Evolutionary conservation across 2,113 vertebrate species (phyloP), one percentile per base, ranked within the genome.

Genomic region (Anoplopoma fimbria): DNA sequence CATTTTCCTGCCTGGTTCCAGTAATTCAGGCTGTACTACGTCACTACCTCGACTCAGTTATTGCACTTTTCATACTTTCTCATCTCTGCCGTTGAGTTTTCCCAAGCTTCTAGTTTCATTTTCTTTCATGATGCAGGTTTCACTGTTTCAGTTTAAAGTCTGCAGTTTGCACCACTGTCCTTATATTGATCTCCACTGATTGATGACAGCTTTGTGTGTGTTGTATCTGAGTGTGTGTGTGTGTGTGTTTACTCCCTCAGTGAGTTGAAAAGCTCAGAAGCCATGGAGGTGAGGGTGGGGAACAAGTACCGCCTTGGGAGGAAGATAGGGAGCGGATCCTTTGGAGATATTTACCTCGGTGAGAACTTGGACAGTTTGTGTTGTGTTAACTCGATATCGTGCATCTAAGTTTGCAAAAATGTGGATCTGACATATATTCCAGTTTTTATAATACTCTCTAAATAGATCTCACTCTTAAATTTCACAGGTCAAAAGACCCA

Each of bases 341-440:
- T 99, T 63, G 98, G 98, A 83, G 98, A 99, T 83, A 99, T 99
- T 93, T 99, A 99, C 91, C 94, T 99, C 49, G 98, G 98, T 99
- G 87, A 92, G 91, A 31, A 31, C 71, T 38, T 61, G 12, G 15
- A 25, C 8, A 25, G 13, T 68, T n/a, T 19, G 2, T 36, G 6
- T 38, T 9, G 8, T 25, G 2, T 14, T 27, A 15, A 51, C 23
- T 31, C 27, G n/a, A 49, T 31, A 4, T 12, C 27, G 31, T 29
- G n/a, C 27, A 63, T 58, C 21, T 1, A 2, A 1, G 6, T 25
- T 13, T 6, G 2, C 69, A 27, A 19, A n/a, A 53, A 15, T 55
- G 25, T 12, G 0, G 4, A 40, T 53, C 38, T 10, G 3, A 57
- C 7, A 6, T 27, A 67, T 61, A 47, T 34, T 73, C 9, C 23